phyloP scores from a whole-genome alignment of 2,797 vertebrate genomes.

The Hafferia zeledoni region DNA sequence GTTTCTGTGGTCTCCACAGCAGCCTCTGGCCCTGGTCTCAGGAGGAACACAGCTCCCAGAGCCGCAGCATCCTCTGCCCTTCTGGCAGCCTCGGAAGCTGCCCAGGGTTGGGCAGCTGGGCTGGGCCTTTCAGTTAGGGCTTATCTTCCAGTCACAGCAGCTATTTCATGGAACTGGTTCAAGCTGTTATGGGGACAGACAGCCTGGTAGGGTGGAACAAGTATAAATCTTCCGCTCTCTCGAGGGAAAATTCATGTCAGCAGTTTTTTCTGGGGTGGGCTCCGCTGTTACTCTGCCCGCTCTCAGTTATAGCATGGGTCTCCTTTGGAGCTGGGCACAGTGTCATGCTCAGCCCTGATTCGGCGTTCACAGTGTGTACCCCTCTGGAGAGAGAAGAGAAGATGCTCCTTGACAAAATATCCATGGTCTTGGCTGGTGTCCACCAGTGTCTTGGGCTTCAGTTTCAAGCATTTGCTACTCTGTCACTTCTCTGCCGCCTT shows the following conservation, averaged over 20 bases:
- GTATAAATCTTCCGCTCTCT: background rate
- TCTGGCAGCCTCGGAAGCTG: background rate
- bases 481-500: background rate
- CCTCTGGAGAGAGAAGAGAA: background rate
- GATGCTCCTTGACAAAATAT: background rate
- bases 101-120: background rate
- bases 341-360: background rate
- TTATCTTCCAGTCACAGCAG: background rate
- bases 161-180: background rate
- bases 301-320: fast-evolving
- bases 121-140: background rate
- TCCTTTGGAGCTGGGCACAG: background rate
- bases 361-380: background rate
- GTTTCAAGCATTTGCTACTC: background rate
- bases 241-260: background rate
- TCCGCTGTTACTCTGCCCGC: background rate
- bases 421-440: background rate
- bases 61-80: background rate
- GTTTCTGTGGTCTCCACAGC: background rate
- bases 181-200: background rate
- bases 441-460: background rate
- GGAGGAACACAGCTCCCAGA: background rate
- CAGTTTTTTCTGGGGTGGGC: background rate
- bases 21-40: background rate
- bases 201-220: background rate